These are phyloP conservation scores for Andinoacara biseriatus DNA, from an alignment of 2,113 vertebrate species.

Conservation along the genomic window DNA sequence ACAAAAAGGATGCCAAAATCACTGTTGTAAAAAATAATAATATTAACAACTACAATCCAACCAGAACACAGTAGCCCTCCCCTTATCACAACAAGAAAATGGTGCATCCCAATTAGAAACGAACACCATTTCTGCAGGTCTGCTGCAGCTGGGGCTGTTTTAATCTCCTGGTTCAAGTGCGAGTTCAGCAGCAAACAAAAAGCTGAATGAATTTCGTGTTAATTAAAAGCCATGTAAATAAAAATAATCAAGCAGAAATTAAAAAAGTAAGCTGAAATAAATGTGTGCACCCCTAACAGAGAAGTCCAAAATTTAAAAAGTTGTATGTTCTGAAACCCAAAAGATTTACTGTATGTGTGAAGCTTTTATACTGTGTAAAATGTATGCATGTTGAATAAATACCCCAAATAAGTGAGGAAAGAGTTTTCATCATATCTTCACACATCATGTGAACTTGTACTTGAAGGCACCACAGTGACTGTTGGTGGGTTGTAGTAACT, in stretches of 20 bases:
- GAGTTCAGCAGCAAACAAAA: neutral
- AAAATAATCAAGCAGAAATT: neutral
- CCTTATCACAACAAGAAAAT: neutral
- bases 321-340: neutral
- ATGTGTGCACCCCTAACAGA: neutral
- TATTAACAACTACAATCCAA: neutral
- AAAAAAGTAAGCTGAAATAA: neutral
- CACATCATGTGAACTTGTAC: neutral
- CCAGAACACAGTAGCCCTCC: too few species aligned
- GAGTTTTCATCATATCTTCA: neutral
- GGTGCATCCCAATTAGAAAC: too few species aligned
- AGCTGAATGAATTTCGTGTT: neutral
- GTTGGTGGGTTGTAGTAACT: neutral
- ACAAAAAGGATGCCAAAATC: neutral
- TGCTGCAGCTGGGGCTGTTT: neutral
- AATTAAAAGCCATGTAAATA: neutral
- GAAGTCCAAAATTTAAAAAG: neutral
- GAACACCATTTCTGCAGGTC: too few species aligned
- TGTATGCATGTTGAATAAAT: too few species aligned
- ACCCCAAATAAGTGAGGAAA: too few species aligned
- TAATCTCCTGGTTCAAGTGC: neutral
- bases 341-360: too few species aligned
- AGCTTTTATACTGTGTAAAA: neutral
- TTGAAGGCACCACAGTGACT: neutral
- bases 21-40: neutral